Evolutionary conservation across 1,140 invertebrate genomes (phyloP).

Genomic region (Diabrotica virgifera): DNA sequence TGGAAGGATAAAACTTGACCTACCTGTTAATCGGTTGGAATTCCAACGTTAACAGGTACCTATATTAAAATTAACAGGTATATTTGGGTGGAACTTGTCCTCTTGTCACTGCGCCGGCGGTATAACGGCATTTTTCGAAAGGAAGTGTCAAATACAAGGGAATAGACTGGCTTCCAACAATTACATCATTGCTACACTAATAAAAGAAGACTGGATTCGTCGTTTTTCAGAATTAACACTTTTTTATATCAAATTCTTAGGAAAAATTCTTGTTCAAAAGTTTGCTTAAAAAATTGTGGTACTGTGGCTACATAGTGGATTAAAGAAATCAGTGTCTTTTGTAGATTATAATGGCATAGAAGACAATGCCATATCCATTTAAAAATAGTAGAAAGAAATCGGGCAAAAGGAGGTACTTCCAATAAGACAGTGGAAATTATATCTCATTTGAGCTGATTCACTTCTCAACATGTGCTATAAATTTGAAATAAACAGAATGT

Average conservation of each 20-base stretch:
- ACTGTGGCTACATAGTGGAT: no score
- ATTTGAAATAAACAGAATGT: no score
- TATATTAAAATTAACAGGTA: slow-evolving; percentile 1
- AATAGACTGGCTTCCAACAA: not conserved
- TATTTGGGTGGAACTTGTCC: not conserved
- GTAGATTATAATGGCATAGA: no score
- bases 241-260: not conserved
- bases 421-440: no score
- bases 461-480: no score
- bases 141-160: not conserved
- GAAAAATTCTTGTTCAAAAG: no score
- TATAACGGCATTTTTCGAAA: not conserved
- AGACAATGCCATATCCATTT: no score
- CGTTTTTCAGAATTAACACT: not conserved
- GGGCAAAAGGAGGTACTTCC: no score
- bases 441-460: no score
- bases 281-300: no score
- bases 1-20: slow-evolving; percentile 17
- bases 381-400: no score
- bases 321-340: no score
- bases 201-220: not conserved
- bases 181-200: not conserved
- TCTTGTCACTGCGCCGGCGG: slow-evolving; percentile 1
- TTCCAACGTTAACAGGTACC: slow-evolving; percentile 5
- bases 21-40: slow-evolving; percentile 20